Base-by-base conservation (phyloP, 2,888 invertebrate species). In the Caenorhabditis uteleia region DNA sequence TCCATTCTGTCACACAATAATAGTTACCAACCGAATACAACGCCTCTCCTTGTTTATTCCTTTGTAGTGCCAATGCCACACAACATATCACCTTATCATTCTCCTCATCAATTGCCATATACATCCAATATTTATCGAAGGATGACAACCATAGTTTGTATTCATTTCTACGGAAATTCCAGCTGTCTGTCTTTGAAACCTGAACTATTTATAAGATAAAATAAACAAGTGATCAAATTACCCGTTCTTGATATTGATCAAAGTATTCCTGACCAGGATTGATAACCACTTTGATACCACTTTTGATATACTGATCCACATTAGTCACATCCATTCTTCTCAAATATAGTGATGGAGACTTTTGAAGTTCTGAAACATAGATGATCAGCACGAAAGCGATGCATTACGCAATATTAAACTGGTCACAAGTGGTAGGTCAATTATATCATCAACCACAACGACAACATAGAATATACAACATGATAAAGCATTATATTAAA, bases 1-100 rank as follows among this genome's bases (percentile, higher is more conserved):
- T 46, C 62, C 62, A 62, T 48, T 62, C 57, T 39, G 56, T 51
- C 33, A 62, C 62, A 25, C 62, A 62, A 40, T 62, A 62, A 57
- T 62, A 62, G 18, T 62, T 62, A 27, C 62, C 62, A 42, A 62
- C 48, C 29, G 62, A 51, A 38, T 48, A 62, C 18, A 62, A 38
- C 36, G 46, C 38, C 39, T 50, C 53, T 46, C 51, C 56, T 5
- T 44, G 25, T 12, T 39, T 20, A 25, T 43, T 31, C 3, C 34
- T 20, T 43, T 53, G 47, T 25, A 56, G 56, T 6, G 62, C 56
- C 36, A 62, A 40, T 14, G 51, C 48, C 0, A 56, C 56, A 1
- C 53, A 45, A 31, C 55, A 47, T 31, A 62, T 36, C 6, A 50
- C 31, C 21, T 62, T 57, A 25, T 62, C 51, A 18, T 31, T 51